Percentiles rank a stretch among this genome's conserved stretches.
phyloP scores from a whole-genome alignment of 2,888 invertebrate species.

The Leptopilina myrica region DNA sequence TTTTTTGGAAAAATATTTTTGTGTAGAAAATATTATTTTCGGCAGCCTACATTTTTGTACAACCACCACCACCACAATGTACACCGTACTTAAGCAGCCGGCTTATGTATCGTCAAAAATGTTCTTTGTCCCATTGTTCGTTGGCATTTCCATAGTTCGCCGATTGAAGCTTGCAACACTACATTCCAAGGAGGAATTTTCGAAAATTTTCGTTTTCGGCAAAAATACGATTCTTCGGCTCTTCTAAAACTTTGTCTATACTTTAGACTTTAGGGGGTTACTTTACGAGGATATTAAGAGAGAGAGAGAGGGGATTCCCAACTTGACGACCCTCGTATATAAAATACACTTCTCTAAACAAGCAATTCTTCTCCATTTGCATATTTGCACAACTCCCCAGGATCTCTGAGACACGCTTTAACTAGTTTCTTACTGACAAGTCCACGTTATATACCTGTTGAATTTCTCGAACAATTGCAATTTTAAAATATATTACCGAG shows the following conservation, averaged over 20 bases:
- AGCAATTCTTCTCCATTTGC: constrained; percentile 54
- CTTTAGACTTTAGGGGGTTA: neutral
- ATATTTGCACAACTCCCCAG: constrained; percentile 53
- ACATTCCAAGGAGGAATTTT: constrained; percentile 61
- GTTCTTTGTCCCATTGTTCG: constrained; percentile 58
- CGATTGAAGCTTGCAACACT: constrained; percentile 45
- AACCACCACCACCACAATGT: constrained; percentile 28
- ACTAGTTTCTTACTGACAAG: constrained; percentile 25
- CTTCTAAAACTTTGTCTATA: constrained; percentile 17
- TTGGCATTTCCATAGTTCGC: constrained; percentile 58
- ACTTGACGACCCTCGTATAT: constrained; percentile 30
- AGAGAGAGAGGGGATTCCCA: constrained; percentile 1
- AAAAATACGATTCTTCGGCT: constrained; percentile 13
- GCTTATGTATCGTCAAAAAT: constrained; percentile 67
- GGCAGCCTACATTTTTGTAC: constrained; percentile 53
- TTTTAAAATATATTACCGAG: constrained; percentile 18
- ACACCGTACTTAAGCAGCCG: constrained; percentile 58
- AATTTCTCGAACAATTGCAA: constrained; percentile 22
- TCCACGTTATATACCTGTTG: constrained; percentile 29
- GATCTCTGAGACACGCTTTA: constrained; percentile 24
- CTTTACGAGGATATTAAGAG: neutral
- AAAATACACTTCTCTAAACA: constrained; percentile 44
- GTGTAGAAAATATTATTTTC: constrained; percentile 30
- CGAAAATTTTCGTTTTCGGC: constrained; percentile 53
- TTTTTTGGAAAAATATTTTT: neutral